phyloP scores from a whole-genome alignment of 1,140 invertebrate species.

The Penaeus indicus region DNA sequence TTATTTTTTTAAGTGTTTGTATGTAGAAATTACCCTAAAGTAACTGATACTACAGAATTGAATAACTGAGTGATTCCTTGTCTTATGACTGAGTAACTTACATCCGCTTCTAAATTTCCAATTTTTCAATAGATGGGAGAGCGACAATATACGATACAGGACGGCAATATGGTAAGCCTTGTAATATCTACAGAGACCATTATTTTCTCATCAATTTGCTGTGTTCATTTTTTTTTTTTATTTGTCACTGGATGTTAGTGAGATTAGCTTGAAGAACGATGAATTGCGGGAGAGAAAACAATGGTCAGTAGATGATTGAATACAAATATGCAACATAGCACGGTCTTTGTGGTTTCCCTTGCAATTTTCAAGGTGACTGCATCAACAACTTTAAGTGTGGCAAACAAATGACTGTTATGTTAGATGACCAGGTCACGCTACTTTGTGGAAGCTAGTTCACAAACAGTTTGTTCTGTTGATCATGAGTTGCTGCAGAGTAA shows the following conservation, averaged over 20 bases:
- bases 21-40: too few relatives aligned
- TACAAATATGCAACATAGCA: constrained; percentile 20
- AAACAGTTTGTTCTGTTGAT: too few relatives aligned
- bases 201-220: constrained; percentile 32
- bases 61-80: constrained; percentile 22
- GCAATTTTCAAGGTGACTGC: constrained; percentile 12
- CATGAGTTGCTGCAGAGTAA: too few relatives aligned
- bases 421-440: too few relatives aligned
- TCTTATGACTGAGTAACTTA: constrained; percentile 19
- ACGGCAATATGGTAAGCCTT: constrained; percentile 53
- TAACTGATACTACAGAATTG: too few relatives aligned
- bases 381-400: constrained; percentile 5
- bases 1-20: too few relatives aligned
- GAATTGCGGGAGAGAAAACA: constrained; percentile 27
- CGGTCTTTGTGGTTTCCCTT: constrained; percentile 23
- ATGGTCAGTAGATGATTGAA: constrained; percentile 45
- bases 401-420: constrained; percentile 2
- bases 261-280: background rate
- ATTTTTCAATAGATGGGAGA: constrained; percentile 56
- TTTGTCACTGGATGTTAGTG: background rate
- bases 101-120: constrained; percentile 46
- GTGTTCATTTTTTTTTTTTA: constrained; percentile 11
- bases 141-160: constrained; percentile 41
- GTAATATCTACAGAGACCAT: constrained; percentile 28
- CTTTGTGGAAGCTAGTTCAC: too few relatives aligned